These are phyloP conservation scores for Eristalis intricaria DNA, from an alignment of 2,888 invertebrate genomes.

Conservation along the genomic window DNA sequence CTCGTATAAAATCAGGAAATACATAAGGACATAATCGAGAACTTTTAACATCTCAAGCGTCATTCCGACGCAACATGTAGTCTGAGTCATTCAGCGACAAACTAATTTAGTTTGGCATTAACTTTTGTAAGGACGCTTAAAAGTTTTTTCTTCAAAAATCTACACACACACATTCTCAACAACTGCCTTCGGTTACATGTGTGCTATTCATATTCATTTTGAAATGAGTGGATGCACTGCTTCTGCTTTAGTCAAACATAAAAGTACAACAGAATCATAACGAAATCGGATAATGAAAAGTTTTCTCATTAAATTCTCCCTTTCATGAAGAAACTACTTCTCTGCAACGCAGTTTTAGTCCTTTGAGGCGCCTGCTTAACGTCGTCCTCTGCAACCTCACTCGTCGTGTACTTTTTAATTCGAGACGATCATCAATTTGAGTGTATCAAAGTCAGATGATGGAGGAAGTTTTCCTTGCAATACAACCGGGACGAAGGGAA, in stretches of 20 bases:
- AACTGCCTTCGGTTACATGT: background rate
- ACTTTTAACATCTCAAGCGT: too few species aligned
- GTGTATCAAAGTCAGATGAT: slow-evolving; percentile 66
- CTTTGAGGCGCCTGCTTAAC: slow-evolving; percentile 11
- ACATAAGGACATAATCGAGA: too few species aligned
- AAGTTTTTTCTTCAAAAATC: background rate
- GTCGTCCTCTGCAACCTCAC: background rate
- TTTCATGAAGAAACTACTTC: slow-evolving; percentile 32
- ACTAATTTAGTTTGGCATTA: background rate
- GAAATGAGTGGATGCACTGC: background rate
- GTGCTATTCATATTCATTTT: background rate
- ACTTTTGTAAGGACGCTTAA: background rate
- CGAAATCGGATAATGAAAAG: slow-evolving; percentile 61
- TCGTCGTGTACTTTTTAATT: slow-evolving; percentile 35
- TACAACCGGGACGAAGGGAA: background rate
- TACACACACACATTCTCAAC: background rate
- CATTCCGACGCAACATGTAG: background rate
- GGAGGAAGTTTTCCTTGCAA: slow-evolving; percentile 49
- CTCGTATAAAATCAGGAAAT: too few species aligned
- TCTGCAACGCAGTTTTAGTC: slow-evolving; percentile 3
- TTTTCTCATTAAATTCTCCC: slow-evolving; percentile 63
- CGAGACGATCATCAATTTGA: slow-evolving; percentile 55
- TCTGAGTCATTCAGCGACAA: too few species aligned
- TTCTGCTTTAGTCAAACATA: slow-evolving; percentile 1
- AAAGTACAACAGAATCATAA: slow-evolving; percentile 27